Conservation (phyloP, 2,797 vertebrate species). For the Falco peregrinus region DNA sequence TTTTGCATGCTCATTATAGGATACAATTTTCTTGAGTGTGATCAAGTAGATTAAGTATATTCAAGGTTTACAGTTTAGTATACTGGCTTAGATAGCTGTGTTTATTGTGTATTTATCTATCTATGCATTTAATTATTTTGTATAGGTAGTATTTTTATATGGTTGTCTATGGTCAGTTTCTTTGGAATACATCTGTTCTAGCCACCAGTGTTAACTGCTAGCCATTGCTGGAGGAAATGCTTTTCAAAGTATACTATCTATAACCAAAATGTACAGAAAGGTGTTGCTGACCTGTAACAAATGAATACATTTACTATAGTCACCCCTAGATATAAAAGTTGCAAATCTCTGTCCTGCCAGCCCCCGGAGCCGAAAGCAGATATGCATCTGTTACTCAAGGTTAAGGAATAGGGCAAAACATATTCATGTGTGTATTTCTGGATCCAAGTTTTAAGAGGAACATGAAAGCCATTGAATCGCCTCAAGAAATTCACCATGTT, state of each 20-base stretch:
- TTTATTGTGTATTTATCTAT: neutral
- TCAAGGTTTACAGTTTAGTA: neutral
- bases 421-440: neutral
- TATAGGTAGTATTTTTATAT: neutral
- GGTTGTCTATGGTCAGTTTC: rapidly evolving
- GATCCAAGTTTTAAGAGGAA: neutral
- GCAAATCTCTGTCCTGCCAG: neutral
- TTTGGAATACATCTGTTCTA: neutral
- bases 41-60: neutral
- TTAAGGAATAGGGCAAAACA: neutral
- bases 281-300: neutral
- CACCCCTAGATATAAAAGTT: neutral
- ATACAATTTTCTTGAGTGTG: neutral
- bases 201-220: neutral
- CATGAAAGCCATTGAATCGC: neutral
- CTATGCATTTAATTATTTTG: neutral
- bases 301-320: neutral
- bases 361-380: neutral
- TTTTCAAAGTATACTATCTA: neutral
- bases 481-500: neutral
- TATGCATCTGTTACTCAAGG: neutral
- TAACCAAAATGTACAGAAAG: neutral
- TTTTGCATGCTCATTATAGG: neutral
- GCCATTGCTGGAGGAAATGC: neutral
- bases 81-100: neutral